A percentile compares a stretch with the other conserved stretches of the same genome.
Evolutionary conservation across 2,888 invertebrate species (phyloP).

Genomic region (Dryocosmus kuriphilus): DNA sequence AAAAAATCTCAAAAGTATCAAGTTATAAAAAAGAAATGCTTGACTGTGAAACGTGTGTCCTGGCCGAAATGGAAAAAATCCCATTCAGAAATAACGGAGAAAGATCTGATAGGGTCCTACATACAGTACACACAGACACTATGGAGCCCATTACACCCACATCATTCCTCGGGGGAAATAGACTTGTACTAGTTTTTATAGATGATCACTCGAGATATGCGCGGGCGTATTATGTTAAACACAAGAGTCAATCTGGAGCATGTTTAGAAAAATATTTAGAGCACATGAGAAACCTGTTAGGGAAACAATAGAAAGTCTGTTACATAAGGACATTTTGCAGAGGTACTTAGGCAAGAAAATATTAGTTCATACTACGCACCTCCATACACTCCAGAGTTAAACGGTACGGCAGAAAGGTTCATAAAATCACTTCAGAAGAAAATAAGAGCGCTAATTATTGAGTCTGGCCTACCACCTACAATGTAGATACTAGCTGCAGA

Average conservation of each 20-base stretch:
- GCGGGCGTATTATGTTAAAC: neutral
- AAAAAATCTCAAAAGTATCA: slow-evolving; percentile 49
- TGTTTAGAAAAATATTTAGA: neutral
- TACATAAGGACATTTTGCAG: neutral
- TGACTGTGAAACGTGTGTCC: slow-evolving; percentile 39
- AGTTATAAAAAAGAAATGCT: slow-evolving; percentile 40
- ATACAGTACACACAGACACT: too few species aligned
- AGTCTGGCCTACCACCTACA: slow-evolving; percentile 48
- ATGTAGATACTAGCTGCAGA: slow-evolving; percentile 57
- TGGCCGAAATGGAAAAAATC: slow-evolving; percentile 53
- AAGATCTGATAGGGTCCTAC: slow-evolving; percentile 17
- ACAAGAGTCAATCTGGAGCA: neutral
- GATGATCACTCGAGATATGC: too few species aligned
- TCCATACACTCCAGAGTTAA: too few species aligned
- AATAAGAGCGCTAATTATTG: slow-evolving; percentile 43
- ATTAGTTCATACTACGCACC: too few species aligned
- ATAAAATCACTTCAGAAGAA: too few species aligned
- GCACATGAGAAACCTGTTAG: neutral
- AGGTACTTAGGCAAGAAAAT: neutral
- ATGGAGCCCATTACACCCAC: too few species aligned
- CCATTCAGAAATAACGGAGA: slow-evolving; percentile 36
- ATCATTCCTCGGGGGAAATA: too few species aligned
- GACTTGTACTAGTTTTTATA: too few species aligned
- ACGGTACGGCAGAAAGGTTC: too few species aligned
- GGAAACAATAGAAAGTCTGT: neutral